Evolutionary conservation across 2,113 vertebrate species (phyloP).

Genomic region (Chaenogobius annularis): DNA sequence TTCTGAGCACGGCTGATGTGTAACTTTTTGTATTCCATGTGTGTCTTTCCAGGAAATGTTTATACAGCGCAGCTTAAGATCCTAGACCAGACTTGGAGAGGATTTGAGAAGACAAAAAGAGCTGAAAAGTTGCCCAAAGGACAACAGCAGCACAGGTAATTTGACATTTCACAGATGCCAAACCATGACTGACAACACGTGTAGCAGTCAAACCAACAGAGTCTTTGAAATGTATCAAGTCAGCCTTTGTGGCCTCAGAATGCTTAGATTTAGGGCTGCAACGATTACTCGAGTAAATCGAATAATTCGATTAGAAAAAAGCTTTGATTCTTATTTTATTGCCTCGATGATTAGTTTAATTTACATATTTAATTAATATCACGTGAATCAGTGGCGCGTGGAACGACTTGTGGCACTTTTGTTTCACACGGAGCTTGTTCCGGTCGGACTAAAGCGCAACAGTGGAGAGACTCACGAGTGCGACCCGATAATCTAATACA

Average conservation of each 20-base stretch:
- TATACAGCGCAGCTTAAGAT: constrained; percentile 8
- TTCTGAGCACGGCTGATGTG: not conserved
- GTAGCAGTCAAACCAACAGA: not conserved
- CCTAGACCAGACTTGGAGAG: not conserved
- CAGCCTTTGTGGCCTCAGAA: not conserved
- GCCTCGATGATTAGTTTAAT: too few species aligned
- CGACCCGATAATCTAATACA: too few species aligned
- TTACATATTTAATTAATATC: too few species aligned
- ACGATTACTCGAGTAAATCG: too few species aligned
- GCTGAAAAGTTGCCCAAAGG: not conserved
- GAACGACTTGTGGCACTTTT: too few species aligned
- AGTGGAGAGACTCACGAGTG: too few species aligned
- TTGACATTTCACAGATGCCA: not conserved
- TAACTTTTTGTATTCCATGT: constrained; percentile 6
- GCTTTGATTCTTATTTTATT: too few species aligned
- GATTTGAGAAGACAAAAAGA: constrained; percentile 18
- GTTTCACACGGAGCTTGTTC: too few species aligned
- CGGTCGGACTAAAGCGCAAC: too few species aligned
- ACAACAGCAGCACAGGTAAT: not conserved
- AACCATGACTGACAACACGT: not conserved
- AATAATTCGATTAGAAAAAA: too few species aligned
- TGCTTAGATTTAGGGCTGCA: not conserved
- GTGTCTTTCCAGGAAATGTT: not conserved
- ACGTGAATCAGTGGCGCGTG: too few species aligned
- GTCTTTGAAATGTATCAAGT: not conserved